These are phyloP conservation scores for Ostrea denselamellosa DNA, from an alignment of 1,140 invertebrate genomes.

Conservation along the genomic window DNA sequence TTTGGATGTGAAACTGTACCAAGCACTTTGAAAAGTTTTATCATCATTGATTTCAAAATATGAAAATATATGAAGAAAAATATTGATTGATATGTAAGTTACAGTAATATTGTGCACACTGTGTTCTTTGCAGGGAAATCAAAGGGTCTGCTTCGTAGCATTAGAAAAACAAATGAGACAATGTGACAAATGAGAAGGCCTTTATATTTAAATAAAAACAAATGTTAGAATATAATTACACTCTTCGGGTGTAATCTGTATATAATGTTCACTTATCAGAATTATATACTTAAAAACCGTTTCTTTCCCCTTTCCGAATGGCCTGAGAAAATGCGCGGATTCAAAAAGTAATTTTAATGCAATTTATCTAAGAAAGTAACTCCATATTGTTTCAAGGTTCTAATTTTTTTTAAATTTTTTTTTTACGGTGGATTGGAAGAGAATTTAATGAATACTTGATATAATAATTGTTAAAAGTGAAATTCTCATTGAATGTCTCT, in stretches of 20 bases:
- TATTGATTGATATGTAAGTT: not conserved
- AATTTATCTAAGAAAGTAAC: no score
- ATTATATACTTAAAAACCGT: no score
- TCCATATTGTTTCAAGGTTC: no score
- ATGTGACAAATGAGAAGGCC: not conserved
- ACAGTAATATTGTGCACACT: not conserved
- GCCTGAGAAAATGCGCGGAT: no score
- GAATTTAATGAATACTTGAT: no score
- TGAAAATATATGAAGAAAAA: not conserved
- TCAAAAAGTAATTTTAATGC: no score
- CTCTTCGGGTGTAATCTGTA: no score
- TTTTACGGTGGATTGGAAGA: not conserved
- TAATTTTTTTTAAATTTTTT: not conserved
- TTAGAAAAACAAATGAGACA: not conserved
- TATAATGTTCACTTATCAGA: no score
- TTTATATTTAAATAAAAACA: no score
- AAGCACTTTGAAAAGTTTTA: not conserved
- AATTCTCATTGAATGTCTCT: not conserved
- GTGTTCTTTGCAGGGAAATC: not conserved
- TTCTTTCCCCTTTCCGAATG: no score
- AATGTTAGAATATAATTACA: no score
- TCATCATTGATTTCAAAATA: not conserved
- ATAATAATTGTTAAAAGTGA: not conserved
- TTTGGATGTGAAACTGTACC: not conserved
- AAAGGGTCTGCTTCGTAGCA: not conserved